These are phyloP conservation scores for Flabesymbios commensalis DNA, from an alignment of 2,888 invertebrate species.

Conservation along the genomic window DNA sequence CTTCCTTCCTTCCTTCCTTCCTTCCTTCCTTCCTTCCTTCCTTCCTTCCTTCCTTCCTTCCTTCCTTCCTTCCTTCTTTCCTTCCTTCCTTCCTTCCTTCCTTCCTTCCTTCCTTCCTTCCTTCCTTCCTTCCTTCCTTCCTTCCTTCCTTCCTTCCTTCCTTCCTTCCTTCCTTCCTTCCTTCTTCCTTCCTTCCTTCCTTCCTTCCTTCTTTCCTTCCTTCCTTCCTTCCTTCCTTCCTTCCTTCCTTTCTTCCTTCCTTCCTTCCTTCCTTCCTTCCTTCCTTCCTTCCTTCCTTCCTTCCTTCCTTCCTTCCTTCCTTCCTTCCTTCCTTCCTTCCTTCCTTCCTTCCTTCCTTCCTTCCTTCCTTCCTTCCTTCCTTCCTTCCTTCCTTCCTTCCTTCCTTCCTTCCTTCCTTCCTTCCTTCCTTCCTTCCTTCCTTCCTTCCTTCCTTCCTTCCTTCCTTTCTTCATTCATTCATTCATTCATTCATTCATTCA, in stretches of 20 bases:
- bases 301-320: not conserved
- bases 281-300: not conserved
- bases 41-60: too few species aligned
- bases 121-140: too few species aligned
- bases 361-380: not conserved
- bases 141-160: too few species aligned
- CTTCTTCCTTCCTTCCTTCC: not conserved
- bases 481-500: not conserved
- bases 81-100: too few species aligned
- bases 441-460: not conserved
- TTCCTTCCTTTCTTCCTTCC: not conserved
- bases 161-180: too few species aligned
- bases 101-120: too few species aligned
- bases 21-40: too few species aligned
- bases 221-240: not conserved
- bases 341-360: not conserved
- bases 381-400: not conserved
- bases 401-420: not conserved
- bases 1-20: not conserved
- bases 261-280: not conserved
- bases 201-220: not conserved
- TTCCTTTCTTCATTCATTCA: too few species aligned
- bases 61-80: too few species aligned
- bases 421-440: not conserved
- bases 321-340: not conserved